Base-by-base conservation (phyloP, 2,797 vertebrate species). In the Notamacropus eugenii region DNA sequence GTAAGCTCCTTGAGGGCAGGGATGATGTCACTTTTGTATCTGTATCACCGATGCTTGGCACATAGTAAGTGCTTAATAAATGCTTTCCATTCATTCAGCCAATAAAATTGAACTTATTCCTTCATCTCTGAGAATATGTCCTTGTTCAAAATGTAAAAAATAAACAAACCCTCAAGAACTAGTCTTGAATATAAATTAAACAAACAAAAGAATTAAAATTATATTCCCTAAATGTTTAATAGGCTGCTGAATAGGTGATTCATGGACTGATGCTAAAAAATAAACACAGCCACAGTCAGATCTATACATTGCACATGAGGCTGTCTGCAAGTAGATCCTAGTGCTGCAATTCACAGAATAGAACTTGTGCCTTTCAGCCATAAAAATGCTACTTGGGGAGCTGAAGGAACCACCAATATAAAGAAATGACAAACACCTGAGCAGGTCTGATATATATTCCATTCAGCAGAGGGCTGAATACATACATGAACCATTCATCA, bases 361-460 rank as follows among this genome's bases (percentile, higher is more conserved):
- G 58, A 58, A 90, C 62, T 27, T 50, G 57, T 57, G 92, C 52
- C 40, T 91, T 22, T 62, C 74, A 11, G 90, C 94, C 94, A 96
- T 94, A 96, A 96, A 94, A 93, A 57, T 8, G 5, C 92, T 94
- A 34, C 93, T 91, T 46, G 92, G 94, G 90, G 91, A 97, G 55
- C n/a, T 19, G 91, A 93, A 90, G 91, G 24, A 90, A 54, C 90
- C 94, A 92, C 62, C 55, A 54, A 6, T 62, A 62, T n/a, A 67
- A 93, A 96, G 92, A 90, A 93, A 93, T 94, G 96, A 94, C 96
- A 97, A 93, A 95, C 95, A 98, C 97, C 98, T 98, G 97, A 96
- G 92, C 97, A 97, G 97, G 96, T 97, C 97, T 98, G 97, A 98
- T 98, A 67, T 95, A 97, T 98, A 90, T 96, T 96, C 92, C 96